Conservation (phyloP, 2,113 vertebrate species). For the Microtus pennsylvanicus region DNA sequence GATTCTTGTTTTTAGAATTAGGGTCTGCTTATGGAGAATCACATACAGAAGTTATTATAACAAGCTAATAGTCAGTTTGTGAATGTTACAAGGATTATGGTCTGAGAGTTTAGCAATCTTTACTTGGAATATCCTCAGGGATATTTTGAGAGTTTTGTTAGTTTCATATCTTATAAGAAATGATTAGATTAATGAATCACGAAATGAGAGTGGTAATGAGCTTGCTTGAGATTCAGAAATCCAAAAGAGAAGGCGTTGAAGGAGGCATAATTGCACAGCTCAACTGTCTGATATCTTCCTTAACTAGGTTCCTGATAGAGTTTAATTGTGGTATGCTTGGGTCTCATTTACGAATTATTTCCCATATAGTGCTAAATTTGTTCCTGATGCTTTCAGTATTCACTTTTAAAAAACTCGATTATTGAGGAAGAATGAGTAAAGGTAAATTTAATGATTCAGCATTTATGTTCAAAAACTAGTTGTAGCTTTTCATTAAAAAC, state of each 20-base stretch:
- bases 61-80: neutral
- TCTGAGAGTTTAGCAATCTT: neutral
- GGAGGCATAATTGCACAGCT: conserved; percentile 11
- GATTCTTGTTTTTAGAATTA: neutral
- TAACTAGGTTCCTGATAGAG: neutral
- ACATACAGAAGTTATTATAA: neutral
- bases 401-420: conserved; percentile 34
- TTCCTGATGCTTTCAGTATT: conserved; percentile 7
- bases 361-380: neutral
- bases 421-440: neutral
- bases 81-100: neutral
- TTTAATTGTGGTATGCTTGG: neutral
- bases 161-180: conserved; percentile 28
- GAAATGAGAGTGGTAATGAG: neutral
- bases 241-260: neutral
- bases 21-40: neutral
- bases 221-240: conserved; percentile 11
- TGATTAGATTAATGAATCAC: conserved; percentile 43
- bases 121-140: neutral
- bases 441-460: conserved; percentile 21
- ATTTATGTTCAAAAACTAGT: conserved; percentile 53
- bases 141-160: conserved; percentile 44
- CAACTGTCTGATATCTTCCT: neutral
- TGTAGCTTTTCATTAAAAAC: conserved; percentile 33
- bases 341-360: conserved; percentile 20